Evolutionary conservation across 2,888 invertebrate species (phyloP).

Genomic region (Romanomermis culicivorax): DNA sequence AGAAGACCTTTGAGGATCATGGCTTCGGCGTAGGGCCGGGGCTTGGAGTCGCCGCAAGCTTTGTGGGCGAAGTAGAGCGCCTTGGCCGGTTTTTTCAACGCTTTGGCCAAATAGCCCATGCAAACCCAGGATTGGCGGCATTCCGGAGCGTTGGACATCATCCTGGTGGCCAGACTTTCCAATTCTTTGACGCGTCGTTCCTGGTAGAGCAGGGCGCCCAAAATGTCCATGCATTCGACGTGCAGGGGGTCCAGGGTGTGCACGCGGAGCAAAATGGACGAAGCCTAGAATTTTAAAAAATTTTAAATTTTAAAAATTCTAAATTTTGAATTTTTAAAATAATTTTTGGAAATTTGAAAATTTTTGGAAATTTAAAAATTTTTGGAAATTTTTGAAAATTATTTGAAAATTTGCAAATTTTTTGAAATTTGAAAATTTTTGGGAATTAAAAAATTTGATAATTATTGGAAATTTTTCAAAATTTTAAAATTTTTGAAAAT

Average conservation of each 20-base stretch:
- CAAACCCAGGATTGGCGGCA: slow-evolving; percentile 30
- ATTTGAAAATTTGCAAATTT: too few species aligned
- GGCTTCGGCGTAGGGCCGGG: slow-evolving; percentile 13
- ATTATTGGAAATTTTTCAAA: too few species aligned
- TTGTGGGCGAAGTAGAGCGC: slow-evolving; percentile 32
- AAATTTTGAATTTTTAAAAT: too few species aligned
- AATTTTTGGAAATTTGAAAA: too few species aligned
- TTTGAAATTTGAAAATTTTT: too few species aligned
- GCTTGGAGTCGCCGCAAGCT: slow-evolving; percentile 15
- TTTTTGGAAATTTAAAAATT: too few species aligned
- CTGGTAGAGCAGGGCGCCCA: slow-evolving; percentile 24
- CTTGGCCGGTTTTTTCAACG: slow-evolving; percentile 22
- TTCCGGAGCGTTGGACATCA: slow-evolving; percentile 25
- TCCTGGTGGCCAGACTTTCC: slow-evolving; percentile 26
- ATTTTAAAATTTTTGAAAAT: too few species aligned
- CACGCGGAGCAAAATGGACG: slow-evolving; percentile 16
- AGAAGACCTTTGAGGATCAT: slow-evolving; percentile 29
- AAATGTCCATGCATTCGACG: slow-evolving; percentile 28
- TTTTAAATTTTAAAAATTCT: too few species aligned
- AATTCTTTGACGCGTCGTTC: slow-evolving; percentile 23
- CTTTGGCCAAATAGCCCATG: slow-evolving; percentile 29
- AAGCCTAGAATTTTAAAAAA: too few species aligned
- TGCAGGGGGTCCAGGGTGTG: slow-evolving; percentile 26
- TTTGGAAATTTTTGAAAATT: too few species aligned
- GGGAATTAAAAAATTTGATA: too few species aligned